Base-by-base conservation (phyloP, 2,888 invertebrate species). In the Netelia virgata region DNA sequence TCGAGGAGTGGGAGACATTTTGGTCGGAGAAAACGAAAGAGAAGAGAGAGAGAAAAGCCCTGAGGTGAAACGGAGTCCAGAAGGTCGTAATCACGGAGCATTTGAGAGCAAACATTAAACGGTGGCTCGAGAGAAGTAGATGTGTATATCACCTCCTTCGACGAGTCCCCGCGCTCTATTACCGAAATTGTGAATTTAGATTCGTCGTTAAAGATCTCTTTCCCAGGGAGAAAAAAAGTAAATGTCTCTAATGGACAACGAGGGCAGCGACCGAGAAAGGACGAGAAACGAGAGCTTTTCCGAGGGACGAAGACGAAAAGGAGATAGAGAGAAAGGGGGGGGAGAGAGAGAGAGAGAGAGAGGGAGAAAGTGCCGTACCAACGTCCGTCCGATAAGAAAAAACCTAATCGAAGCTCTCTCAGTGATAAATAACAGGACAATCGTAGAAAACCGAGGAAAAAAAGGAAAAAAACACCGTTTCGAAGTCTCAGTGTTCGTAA, bases 161-260 rank as follows among this genome's bases (percentile, higher is more conserved):
- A 10, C 11, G 20, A 43, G 53, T 10, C 55, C 57, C 18, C 18
- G 66, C 41, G 68, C 66, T 76, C 57, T 59, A 59, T 76, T 72
- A 73, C 68, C 80, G 75, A 87, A 85, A 50, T 57, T 57, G 47
- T 72, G 76, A 83, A 82, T 83, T 85, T 76, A 86, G 75, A 84
- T 87, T 73, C 83, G 59, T 83, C 81, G 86, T 87, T 84, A 84
- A 86, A 83, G 75, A 84, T 87, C 77, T 84, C 61, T 20, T 57
- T 23, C 9, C 36, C 36, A 5, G 6, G 36, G 36, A 6, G 6
- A n/a, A 64, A n/a, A 55, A 69, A 74, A 63, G 50, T 57, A 55
- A 75, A 53, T 23, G 20, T 68, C 41, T 23, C 72, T 68, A 77
- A 77, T 77, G 72, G 72, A 47, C 63, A 73, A 47, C 11, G 47